phyloP scores from a whole-genome alignment of 35 echinoderm and acorn worm species.

The Apostichopus californicus region DNA sequence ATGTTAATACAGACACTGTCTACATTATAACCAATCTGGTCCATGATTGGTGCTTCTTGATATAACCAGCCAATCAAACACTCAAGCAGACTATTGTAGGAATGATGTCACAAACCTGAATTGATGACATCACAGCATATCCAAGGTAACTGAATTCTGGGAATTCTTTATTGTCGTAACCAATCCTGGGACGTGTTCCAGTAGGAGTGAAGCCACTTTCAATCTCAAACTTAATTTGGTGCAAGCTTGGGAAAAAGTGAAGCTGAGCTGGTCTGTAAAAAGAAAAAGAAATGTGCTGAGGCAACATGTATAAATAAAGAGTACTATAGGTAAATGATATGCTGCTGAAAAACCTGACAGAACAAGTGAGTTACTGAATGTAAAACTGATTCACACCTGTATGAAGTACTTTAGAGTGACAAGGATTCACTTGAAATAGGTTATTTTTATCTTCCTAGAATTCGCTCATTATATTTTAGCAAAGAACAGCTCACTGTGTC shows the following conservation, averaged over 20 bases:
- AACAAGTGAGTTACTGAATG: no score
- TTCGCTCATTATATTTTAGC: no score
- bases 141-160: slow-evolving; percentile 90
- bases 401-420: no score
- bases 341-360: background rate
- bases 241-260: slow-evolving; percentile 84
- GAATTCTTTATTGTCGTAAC: slow-evolving; percentile 74
- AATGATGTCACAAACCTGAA: slow-evolving; percentile 69
- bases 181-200: slow-evolving; percentile 68
- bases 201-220: slow-evolving; percentile 74
- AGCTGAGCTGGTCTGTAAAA: slow-evolving; percentile 69
- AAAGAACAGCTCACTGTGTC: no score
- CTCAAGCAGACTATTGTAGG: background rate
- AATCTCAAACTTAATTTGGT: slow-evolving; percentile 89
- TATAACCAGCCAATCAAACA: no score
- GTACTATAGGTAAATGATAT: background rate
- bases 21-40: no score
- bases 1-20: no score
- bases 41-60: no score
- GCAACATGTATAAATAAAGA: background rate
- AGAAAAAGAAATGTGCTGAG: background rate
- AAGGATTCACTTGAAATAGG: no score
- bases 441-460: no score
- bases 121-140: slow-evolving; percentile 95
- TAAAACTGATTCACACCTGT: no score